Conservation (phyloP, 2,888 invertebrate species). For the Monoplex corrugatus region DNA sequence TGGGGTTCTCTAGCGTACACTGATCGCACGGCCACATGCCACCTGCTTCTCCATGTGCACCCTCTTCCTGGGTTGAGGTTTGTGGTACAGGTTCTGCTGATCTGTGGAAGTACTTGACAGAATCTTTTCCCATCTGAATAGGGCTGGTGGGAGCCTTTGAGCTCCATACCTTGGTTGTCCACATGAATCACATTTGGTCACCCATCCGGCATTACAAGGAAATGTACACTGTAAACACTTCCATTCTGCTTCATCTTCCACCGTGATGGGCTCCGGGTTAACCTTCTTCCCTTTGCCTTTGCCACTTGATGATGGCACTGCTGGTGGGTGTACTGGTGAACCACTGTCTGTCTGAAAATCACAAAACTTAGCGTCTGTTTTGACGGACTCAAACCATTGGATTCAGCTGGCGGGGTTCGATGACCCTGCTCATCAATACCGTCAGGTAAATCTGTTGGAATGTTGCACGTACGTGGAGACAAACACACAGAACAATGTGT, state of each 20-base stretch:
- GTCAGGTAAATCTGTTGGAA: conserved; percentile 50
- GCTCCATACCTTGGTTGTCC: conserved; percentile 81
- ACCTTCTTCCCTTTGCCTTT: conserved; percentile 2
- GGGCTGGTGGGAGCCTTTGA: conserved; percentile 52
- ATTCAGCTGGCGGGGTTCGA: conserved; percentile 21
- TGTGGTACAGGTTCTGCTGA: neutral
- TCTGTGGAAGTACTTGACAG: conserved; percentile 56
- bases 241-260: conserved; percentile 85
- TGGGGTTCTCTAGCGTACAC: conserved; percentile 58
- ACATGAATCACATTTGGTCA: conserved; percentile 91
- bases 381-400: conserved; percentile 11
- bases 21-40: conserved; percentile 56
- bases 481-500: conserved; percentile 90
- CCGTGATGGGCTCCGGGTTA: neutral
- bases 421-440: conserved; percentile 48
- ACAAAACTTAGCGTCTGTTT: neutral
- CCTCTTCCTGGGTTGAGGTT: neutral
- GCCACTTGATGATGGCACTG: neutral
- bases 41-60: neutral
- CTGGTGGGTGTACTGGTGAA: neutral
- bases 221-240: conserved; percentile 94
- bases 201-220: conserved; percentile 92
- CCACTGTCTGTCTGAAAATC: conserved; percentile 1
- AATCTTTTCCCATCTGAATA: conserved; percentile 56
- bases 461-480: conserved; percentile 83